Evolutionary conservation across 2,888 invertebrate genomes (phyloP).

Genomic region (Aelia acuminata): DNA sequence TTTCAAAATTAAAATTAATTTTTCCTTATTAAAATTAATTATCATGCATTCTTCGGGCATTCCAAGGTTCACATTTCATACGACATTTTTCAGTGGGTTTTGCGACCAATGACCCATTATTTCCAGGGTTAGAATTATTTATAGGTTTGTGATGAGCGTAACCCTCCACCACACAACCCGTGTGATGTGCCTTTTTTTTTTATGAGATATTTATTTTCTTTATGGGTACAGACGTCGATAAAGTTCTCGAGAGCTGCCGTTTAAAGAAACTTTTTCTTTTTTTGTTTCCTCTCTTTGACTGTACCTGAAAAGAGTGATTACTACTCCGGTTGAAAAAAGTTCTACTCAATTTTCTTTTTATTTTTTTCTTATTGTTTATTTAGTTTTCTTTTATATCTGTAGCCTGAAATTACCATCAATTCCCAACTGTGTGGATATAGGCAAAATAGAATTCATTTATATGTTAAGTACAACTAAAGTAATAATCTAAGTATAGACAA

Average conservation of each 20-base stretch:
- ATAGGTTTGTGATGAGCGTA: neutral
- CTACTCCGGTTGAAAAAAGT: neutral
- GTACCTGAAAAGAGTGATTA: neutral
- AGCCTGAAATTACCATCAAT: neutral
- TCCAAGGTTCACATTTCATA: neutral
- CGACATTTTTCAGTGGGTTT: neutral
- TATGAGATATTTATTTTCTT: constrained; percentile 7
- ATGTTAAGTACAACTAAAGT: too few species aligned
- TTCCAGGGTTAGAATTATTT: neutral
- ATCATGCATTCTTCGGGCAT: too few species aligned
- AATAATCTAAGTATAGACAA: too few species aligned
- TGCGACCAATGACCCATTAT: neutral
- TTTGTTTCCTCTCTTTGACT: neutral
- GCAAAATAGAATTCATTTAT: too few species aligned
- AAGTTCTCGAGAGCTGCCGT: neutral
- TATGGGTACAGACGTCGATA: neutral
- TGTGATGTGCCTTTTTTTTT: neutral
- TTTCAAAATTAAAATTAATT: neutral
- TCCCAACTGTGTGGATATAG: neutral
- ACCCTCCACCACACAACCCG: neutral
- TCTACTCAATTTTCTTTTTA: neutral
- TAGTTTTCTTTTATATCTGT: too few species aligned
- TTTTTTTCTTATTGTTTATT: neutral
- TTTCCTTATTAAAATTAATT: too few species aligned
- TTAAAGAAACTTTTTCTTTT: neutral